Evolutionary conservation across 2,888 invertebrate species (phyloP), one percentile per base, ranked within the genome.

Genomic region (Scelioninae gen. 2): DNA sequence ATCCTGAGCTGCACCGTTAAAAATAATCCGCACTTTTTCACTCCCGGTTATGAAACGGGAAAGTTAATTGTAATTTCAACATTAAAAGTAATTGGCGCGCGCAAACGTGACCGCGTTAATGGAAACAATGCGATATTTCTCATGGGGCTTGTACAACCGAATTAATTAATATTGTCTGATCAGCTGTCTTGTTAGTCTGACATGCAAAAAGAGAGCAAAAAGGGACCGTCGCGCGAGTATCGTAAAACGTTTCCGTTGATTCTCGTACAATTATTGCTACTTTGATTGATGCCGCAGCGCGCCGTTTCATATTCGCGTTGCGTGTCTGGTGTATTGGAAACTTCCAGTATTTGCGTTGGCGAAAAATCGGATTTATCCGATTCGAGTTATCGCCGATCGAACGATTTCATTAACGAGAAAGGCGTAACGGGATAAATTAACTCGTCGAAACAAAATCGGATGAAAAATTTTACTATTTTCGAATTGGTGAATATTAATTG

Each of bases 21-120:
- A 19, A 43, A 39, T 16, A 43, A 19, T 43, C 43, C 19, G 19
- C 10, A 28, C 25, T 46, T 46, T 46, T 28, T 10, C 46, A 0
- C 5, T 15, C 4, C 6, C 13, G n/a, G 22, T 16, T 46, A 28
- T 10, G 9, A 46, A 46, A 46, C 46, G 28, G 15, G 28, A 46
- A 46, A 46, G 46, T 46, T 46, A 46, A 46, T 46, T 46, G 28
- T 46, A 46, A 46, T 46, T 22, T 25, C 28, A 46, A 28, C 5
- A 2, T 31, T 9, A 46, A 28, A 46, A 46, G 25, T 28, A 46
- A 46, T 46, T 9, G 39, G 31, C 2, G 31, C 18, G 10, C 18
- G 41, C 18, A 18, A 41, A 41, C 41, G 18, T 41, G 41, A 41
- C 18, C n/a, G 9, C 18, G 11, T 45, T 45, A 25, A 6, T 45